Percentiles rank a stretch among this genome's conserved stretches.
phyloP scores from a whole-genome alignment of 2,113 vertebrate genomes.

The Ranitomeya variabilis region DNA sequence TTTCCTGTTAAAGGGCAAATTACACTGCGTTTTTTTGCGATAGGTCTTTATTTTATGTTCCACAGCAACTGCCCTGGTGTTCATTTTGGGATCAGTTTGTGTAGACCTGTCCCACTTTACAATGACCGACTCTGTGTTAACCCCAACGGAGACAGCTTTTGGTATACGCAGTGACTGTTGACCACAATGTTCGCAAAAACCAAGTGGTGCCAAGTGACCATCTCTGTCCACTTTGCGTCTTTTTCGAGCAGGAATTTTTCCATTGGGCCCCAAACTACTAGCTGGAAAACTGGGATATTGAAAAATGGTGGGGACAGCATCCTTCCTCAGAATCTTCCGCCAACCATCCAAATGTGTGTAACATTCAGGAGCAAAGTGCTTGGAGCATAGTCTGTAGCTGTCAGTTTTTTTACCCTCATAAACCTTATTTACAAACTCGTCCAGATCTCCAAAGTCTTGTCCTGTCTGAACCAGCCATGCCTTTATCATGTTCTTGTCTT shows the following conservation, averaged over 20 bases:
- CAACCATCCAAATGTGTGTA: background rate
- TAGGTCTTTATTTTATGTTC: slow-evolving; percentile 14
- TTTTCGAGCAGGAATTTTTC: background rate
- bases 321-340: background rate
- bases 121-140: background rate
- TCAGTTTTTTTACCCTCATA: slow-evolving; percentile 13
- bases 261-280: background rate
- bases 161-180: background rate
- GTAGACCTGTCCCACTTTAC: background rate
- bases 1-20: background rate
- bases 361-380: slow-evolving; percentile 22
- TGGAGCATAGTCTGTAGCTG: slow-evolving; percentile 11
- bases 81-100: background rate
- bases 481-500: background rate
- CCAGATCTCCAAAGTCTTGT: slow-evolving; percentile 37
- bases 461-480: slow-evolving; percentile 23
- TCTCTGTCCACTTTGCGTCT: background rate
- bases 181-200: background rate
- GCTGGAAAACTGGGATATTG: background rate
- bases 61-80: background rate
- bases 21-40: background rate
- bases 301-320: slow-evolving; percentile 27
- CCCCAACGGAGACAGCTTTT: background rate
- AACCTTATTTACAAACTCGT: slow-evolving; percentile 1
- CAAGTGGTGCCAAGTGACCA: background rate